Evolutionary conservation across 2,797 vertebrate genomes (phyloP).

Genomic region (Pangasius djambal): DNA sequence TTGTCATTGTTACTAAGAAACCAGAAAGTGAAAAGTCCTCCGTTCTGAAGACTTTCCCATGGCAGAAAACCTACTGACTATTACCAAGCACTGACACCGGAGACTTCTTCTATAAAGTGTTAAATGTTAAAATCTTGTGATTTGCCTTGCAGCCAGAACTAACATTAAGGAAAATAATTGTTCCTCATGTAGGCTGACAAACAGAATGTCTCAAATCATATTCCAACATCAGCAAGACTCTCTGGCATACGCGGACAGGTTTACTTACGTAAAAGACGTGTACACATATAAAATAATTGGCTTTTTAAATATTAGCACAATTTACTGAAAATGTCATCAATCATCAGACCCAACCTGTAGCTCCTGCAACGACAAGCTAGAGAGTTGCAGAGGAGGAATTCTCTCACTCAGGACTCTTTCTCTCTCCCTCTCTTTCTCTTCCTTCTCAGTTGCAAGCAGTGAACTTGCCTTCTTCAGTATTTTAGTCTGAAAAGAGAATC

Average conservation of each 20-base stretch:
- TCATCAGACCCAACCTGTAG: slow-evolving; percentile 64
- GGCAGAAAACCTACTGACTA: neutral
- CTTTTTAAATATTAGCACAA: neutral
- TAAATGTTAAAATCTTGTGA: neutral
- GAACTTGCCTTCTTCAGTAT: slow-evolving; percentile 68
- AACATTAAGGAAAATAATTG: neutral
- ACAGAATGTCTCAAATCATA: neutral
- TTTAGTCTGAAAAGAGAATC: slow-evolving; percentile 65
- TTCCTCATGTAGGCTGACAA: neutral
- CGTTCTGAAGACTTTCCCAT: neutral
- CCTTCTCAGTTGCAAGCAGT: slow-evolving; percentile 70
- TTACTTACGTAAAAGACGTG: neutral
- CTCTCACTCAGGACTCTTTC: slow-evolving; percentile 63
- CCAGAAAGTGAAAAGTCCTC: neutral
- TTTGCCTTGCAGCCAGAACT: neutral
- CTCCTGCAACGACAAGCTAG: slow-evolving; percentile 68
- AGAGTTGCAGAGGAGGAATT: slow-evolving; percentile 68
- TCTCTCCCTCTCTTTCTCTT: slow-evolving; percentile 67
- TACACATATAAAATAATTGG: neutral
- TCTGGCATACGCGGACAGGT: neutral
- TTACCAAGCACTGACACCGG: neutral
- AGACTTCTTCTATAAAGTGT: neutral
- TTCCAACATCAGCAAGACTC: neutral
- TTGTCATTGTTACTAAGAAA: neutral
- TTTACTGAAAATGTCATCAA: neutral